Conservation (phyloP, 2,888 invertebrate genomes). For the Drosophila gaucha region DNA sequence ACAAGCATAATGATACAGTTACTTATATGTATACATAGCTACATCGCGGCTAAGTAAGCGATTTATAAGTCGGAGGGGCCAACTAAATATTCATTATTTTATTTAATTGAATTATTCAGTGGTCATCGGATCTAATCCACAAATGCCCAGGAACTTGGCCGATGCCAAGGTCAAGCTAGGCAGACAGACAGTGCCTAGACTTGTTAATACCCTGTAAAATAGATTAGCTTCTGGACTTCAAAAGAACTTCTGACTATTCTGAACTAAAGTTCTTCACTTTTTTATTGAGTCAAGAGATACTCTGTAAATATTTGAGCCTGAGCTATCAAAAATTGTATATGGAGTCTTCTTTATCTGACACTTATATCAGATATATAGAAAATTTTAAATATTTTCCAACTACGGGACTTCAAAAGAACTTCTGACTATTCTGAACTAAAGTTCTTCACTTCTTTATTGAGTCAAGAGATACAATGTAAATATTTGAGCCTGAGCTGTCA, state of each 20-base stretch:
- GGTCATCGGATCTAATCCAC: constrained; percentile 35
- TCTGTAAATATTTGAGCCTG: no score
- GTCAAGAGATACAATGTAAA: no score
- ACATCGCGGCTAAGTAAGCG: constrained; percentile 12
- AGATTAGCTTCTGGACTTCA: background rate
- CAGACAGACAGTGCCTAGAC: background rate
- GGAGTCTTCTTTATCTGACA: no score
- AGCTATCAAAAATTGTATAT: no score
- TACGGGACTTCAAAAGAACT: background rate
- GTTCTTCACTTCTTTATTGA: no score
- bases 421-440: no score
- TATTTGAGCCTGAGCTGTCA: no score
- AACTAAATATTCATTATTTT: constrained; percentile 76
- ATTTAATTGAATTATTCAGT: constrained; percentile 77
- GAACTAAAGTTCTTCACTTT: no score
- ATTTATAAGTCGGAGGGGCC: constrained; percentile 40
- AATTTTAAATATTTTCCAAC: no score
- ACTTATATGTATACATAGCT: background rate
- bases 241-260: background rate
- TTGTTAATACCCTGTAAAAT: background rate
- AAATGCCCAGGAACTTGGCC: background rate
- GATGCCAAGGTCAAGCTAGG: constrained; percentile 12
- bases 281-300: no score
- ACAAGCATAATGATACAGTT: constrained; percentile 2
- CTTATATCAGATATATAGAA: no score